A percentile compares a stretch with the other conserved stretches of the same genome.
These are phyloP conservation scores for Centruroides sculpturatus DNA, from an alignment of 1,140 invertebrate genomes.

Conservation along the genomic window DNA sequence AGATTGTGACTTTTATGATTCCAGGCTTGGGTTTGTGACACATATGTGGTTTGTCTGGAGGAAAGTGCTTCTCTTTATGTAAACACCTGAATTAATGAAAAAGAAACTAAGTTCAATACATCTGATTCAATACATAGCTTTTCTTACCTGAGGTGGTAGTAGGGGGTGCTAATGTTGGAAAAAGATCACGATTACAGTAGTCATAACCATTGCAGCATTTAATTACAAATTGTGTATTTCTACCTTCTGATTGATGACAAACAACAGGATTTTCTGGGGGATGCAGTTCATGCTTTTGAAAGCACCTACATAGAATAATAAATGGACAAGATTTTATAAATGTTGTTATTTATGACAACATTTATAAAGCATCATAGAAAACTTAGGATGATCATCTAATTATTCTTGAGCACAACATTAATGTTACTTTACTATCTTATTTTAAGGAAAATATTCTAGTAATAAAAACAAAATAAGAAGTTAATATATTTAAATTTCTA, in stretches of 20 bases:
- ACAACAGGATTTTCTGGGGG: conserved; percentile 50
- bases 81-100: too few species aligned
- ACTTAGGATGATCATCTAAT: too few species aligned
- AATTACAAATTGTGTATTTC: conserved; percentile 32
- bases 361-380: too few species aligned
- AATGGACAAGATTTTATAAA: background rate
- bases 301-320: conserved; percentile 39
- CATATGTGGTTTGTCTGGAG: too few species aligned
- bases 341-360: too few species aligned
- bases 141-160: conserved; percentile 21
- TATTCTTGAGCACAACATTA: too few species aligned
- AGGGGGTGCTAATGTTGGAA: conserved; percentile 28
- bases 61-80: too few species aligned
- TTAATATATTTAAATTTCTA: too few species aligned
- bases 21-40: too few species aligned
- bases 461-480: too few species aligned
- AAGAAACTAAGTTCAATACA: background rate
- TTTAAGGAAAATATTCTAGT: too few species aligned
- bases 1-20: conserved; percentile 24
- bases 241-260: conserved; percentile 43
- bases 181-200: conserved; percentile 46
- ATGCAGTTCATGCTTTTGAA: conserved; percentile 47
- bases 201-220: conserved; percentile 50
- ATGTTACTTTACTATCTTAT: too few species aligned
- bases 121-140: background rate